Base-by-base conservation (phyloP, 2,888 invertebrate genomes). In the Drosophila nr. fundita region DNA sequence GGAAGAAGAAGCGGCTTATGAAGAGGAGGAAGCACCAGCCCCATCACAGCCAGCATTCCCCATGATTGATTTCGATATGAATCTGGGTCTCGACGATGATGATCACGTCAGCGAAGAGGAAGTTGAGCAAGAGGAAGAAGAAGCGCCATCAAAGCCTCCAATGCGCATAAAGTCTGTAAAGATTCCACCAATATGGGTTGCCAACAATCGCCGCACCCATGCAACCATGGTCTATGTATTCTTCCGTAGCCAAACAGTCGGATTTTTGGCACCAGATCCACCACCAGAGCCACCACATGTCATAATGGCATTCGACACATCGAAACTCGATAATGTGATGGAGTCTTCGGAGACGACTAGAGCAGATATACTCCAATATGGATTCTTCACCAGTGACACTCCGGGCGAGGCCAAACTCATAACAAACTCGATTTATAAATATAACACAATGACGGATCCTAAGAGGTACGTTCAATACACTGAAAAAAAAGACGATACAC, bases 361-460 rank as follows among this genome's bases (percentile, higher is more conserved):
- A 3, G 92, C 94, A 0, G 94, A 95, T 11, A 91, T 97, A 11
- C 93, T 96, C 38, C 93, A 94, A 40, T 95, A 95, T 83, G 97
- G 96, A 0, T 96, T 95, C 92, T 97, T 96, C 86, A 95, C 95
- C 0, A 95, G 94, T 73, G 94, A 94, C 52, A 94, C 94, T 69
- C 93, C 96, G 0, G 93, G 94, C 0, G 94, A 94, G 7, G 95
- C 96, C 0, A 92, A 93, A 75, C 92, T 96, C 36, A 93, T 97
- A 21, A 95, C 95, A 58, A 96, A 95, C 89, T 95, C 94, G 0
- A 91, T 94, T 0, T 94, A 94, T 1, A 94, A 95, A 87, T 96
- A 95, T 83, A 95, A 89, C 4, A 57, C 80, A 74, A 78, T 89
- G 0, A 18, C 67, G 18, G 65, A 72, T 0, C 11, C 48, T 0